Base-by-base conservation (phyloP, 2,113 vertebrate genomes). In the Eolophus roseicapilla region DNA sequence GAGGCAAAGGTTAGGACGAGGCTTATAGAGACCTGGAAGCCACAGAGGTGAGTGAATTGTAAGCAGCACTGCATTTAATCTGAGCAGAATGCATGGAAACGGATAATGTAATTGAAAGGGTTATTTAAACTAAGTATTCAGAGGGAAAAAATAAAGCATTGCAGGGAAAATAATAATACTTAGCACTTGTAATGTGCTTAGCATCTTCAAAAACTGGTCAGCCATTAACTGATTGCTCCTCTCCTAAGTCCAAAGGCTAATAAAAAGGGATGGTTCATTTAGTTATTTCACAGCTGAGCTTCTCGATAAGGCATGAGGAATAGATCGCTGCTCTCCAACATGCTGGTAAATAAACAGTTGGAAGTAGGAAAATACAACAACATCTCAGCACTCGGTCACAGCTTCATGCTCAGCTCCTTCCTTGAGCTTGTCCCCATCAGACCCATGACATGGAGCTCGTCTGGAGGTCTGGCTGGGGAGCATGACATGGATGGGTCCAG, bases 261-360 rank as follows among this genome's bases (percentile, higher is more conserved):
- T 97, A 96, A 96, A 96, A 96, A 88, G 88, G 70, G 86, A 96
- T 1, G 95, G 96, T 95, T 97, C 92, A 95, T 92, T 97, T 96
- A 94, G 86, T 88, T 96, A 89, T 93, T 95, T 96, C 93, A 96
- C 92, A 97, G 96, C 87, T 96, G 87, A 97, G 94, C 82, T 95
- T 96, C 95, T 94, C 86, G 93, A 52, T 94, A 96, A 92, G 92
- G 93, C 83, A 87, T 27, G 59, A 96, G 91, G 91, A 96, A 91
- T 86, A 53, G 65, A 88, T 57, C 2, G 2, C 80, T 84, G 57
- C 86, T 96, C 44, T 93, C 88, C 82, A 85, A 65, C 78, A 73
- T 19, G 70, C 80, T 85, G 81, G 86, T 91, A 96, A 96, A 96
- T 62, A 96, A 97, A 89, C 86, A 91, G 57, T 20, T 76, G 74